phyloP scores from a whole-genome alignment of 2,888 invertebrate genomes.

The Epirrita christyi region DNA sequence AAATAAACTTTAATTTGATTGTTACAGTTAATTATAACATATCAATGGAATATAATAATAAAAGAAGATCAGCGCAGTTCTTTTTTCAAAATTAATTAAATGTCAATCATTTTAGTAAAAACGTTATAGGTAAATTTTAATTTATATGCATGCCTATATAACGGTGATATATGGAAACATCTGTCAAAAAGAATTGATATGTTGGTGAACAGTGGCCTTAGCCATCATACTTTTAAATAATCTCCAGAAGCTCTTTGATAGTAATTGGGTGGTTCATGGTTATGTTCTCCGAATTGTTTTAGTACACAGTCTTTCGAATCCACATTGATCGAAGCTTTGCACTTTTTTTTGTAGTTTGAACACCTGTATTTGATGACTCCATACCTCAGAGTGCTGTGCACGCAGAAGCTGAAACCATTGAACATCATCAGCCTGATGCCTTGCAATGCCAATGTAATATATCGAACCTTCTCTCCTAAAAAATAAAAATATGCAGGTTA shows the following conservation, averaged over 20 bases:
- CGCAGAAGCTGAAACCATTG: not conserved
- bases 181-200: too few relatives aligned
- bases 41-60: too few relatives aligned
- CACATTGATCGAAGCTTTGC: constrained; percentile 11
- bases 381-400: not conserved
- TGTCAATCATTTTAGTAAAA: too few relatives aligned
- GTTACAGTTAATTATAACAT: too few relatives aligned
- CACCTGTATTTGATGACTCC: constrained; percentile 16
- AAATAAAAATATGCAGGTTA: not conserved
- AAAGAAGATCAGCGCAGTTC: too few relatives aligned
- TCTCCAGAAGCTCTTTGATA: not conserved
- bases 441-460: not conserved
- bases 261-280: constrained; percentile 13
- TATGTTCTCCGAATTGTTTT: constrained; percentile 12
- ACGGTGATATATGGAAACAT: too few relatives aligned
- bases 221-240: constrained; percentile 5
- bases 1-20: too few relatives aligned
- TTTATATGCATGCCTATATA: too few relatives aligned
- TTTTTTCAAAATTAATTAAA: too few relatives aligned
- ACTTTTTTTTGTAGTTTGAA: not conserved
- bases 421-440: not conserved
- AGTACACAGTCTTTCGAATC: not conserved
- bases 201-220: too few relatives aligned
- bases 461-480: not conserved
- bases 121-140: too few relatives aligned